Conservation (phyloP, 2,888 invertebrate genomes). For the Cheilosia soror region DNA sequence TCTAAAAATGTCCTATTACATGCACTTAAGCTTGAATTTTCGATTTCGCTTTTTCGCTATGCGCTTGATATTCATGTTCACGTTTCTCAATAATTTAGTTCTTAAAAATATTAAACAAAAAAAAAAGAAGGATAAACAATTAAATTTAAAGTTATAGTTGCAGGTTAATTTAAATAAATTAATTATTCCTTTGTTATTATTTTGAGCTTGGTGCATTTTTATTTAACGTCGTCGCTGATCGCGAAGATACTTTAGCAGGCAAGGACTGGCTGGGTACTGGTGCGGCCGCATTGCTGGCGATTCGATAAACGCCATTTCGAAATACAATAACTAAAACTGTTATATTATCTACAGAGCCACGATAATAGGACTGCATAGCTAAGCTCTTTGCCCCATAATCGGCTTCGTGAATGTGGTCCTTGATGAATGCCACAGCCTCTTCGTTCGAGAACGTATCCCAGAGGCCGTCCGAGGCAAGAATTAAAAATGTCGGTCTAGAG, state of each 20-base stretch:
- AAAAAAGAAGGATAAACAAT: conserved; percentile 32
- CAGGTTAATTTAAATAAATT: conserved; percentile 45
- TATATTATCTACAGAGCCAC: conserved; percentile 97
- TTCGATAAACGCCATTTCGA: conserved; percentile 84
- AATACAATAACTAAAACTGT: conserved; percentile 96
- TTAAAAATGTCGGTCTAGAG: conserved; percentile 90
- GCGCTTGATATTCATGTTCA: conserved; percentile 22
- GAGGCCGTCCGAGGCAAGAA: conserved; percentile 97
- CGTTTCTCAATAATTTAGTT: conserved; percentile 62
- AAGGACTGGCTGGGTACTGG: conserved; percentile 43
- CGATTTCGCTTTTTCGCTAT: conserved; percentile 18
- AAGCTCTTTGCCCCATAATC: conserved; percentile 96
- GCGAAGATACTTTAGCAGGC: conserved; percentile 1
- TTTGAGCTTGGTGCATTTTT: conserved; percentile 66
- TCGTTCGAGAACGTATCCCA: conserved; percentile 99
- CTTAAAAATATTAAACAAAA: conserved; percentile 41
- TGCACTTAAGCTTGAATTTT: conserved; percentile 43
- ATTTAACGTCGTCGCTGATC: conserved; percentile 40
- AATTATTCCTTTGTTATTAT: conserved; percentile 53
- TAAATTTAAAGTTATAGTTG: conserved; percentile 33
- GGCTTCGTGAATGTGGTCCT: conserved; percentile 92
- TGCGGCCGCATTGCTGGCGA: conserved; percentile 72
- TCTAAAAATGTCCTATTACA: conserved; percentile 38
- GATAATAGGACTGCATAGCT: conserved; percentile 94
- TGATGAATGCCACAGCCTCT: conserved; percentile 95